phyloP scores from a whole-genome alignment of 1,140 invertebrate species.

The Heliconius hewitsoni region DNA sequence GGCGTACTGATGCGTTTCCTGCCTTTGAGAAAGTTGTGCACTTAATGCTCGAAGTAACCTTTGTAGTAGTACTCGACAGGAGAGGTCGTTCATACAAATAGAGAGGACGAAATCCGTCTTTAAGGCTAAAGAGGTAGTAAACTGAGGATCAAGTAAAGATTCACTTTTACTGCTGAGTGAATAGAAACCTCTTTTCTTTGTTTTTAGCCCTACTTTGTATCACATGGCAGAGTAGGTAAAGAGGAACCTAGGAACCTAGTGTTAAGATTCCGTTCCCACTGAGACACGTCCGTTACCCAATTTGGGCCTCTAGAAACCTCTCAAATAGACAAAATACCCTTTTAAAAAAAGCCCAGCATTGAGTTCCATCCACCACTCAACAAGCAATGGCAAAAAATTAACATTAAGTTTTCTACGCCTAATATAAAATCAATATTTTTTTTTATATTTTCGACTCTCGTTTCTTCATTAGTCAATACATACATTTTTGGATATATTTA shows the following conservation, averaged over 20 bases:
- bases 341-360: too few relatives aligned
- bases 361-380: too few relatives aligned
- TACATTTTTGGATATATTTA: too few relatives aligned
- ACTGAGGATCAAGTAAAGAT: not conserved
- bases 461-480: too few relatives aligned
- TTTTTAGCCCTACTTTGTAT: too few relatives aligned
- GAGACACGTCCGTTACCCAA: too few relatives aligned
- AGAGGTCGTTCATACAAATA: slow-evolving; percentile 1
- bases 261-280: not conserved
- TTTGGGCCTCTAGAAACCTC: too few relatives aligned
- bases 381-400: too few relatives aligned
- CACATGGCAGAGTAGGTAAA: not conserved
- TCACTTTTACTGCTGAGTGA: not conserved
- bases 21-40: slow-evolving; percentile 1
- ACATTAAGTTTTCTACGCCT: too few relatives aligned
- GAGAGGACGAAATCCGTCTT: not conserved
- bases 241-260: not conserved
- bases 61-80: not conserved
- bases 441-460: too few relatives aligned
- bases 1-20: not conserved
- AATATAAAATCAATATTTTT: too few relatives aligned
- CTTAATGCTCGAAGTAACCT: not conserved
- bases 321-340: too few relatives aligned
- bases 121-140: not conserved
- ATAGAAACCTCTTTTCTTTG: not conserved